Base-by-base conservation (phyloP, 2,888 invertebrate genomes). In the Polia nebulosa region DNA sequence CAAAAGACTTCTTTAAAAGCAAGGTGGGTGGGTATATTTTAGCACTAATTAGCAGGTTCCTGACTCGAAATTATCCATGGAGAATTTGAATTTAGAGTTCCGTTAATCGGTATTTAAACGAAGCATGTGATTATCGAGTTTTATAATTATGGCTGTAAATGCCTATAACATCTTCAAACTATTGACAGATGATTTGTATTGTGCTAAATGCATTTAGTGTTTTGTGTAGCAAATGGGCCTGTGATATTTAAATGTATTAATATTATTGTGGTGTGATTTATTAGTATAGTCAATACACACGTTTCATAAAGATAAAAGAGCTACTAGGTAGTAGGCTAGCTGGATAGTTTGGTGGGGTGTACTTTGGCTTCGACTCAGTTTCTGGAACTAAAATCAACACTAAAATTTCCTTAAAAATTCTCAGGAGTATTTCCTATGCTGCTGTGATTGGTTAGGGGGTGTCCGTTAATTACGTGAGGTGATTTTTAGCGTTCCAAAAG, bases 281-380 rank as follows among this genome's bases (percentile, higher is more conserved):
- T 52, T 52, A 20, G 20, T 52, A 29, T 47, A n/a, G 7, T 17
- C 27, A 13, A 15, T 45, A 51, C 9, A 22, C 22, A 58, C 27
- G n/a, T 36, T 55, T 32, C 39, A 15, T 27, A 57, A 34, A 34
- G 11, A 34, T 68, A 34, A 41, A 17, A 49, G 49, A 44, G 22
- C 9, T 55, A 4, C n/a, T 25, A 32, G 52, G 52, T 32, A 52
- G 20, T 20, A 52, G 52, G 32, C 7, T 52, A 47, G 36, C n/a
- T 69, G n/a, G 20, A 41, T 58, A 25, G 32, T 66, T 32, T 4
- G 32, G 5, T 62, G 20, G 34, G 39, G 17, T 27, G 17, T 64
- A 66, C 36, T 1, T 13, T 7, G 15, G 6, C 1, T 3, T 7
- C 7, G n/a, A 17, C 17, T 2, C 6, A 17, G 15, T 25, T 55